A percentile compares a stretch with the other conserved stretches of the same genome.
Conservation (phyloP, 2,797 vertebrate species). For the Phoxinus dragarum region DNA sequence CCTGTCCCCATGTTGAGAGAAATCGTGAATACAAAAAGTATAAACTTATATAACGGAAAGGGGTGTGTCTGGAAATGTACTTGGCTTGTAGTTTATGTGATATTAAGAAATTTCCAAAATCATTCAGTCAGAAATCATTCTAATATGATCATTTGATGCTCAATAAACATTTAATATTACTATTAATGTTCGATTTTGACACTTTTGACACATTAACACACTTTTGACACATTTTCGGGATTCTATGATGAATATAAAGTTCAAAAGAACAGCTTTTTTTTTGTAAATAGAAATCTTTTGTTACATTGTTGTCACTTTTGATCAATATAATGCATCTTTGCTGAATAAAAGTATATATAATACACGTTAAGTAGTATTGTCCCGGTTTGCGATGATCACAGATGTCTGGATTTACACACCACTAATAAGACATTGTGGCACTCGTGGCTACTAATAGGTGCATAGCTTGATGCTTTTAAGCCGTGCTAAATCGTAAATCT, state of each 20-base stretch:
- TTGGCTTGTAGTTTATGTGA: too few relatives aligned
- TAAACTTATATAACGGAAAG: too few relatives aligned
- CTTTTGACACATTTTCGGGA: too few relatives aligned
- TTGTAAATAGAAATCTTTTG: background rate
- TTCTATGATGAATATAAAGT: too few relatives aligned
- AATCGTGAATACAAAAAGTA: too few relatives aligned
- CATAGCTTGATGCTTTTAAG: constrained; percentile 21
- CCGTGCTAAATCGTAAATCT: constrained; percentile 55
- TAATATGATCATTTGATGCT: background rate
- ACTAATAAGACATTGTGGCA: background rate
- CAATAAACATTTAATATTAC: background rate
- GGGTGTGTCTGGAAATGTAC: too few relatives aligned
- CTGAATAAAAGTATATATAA: background rate
- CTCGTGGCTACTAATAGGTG: background rate
- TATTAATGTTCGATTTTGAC: background rate
- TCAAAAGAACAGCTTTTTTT: background rate
- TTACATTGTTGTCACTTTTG: background rate
- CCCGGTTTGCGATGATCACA: background rate
- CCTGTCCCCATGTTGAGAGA: too few relatives aligned
- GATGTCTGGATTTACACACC: background rate
- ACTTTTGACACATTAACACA: too few relatives aligned
- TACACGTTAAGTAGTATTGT: background rate
- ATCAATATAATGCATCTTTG: background rate
- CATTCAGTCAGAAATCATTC: constrained; percentile 8
- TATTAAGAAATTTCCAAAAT: too few relatives aligned